These are phyloP conservation scores for Trachops cirrhosus DNA, from an alignment of 2,797 vertebrate species.

Conservation along the genomic window DNA sequence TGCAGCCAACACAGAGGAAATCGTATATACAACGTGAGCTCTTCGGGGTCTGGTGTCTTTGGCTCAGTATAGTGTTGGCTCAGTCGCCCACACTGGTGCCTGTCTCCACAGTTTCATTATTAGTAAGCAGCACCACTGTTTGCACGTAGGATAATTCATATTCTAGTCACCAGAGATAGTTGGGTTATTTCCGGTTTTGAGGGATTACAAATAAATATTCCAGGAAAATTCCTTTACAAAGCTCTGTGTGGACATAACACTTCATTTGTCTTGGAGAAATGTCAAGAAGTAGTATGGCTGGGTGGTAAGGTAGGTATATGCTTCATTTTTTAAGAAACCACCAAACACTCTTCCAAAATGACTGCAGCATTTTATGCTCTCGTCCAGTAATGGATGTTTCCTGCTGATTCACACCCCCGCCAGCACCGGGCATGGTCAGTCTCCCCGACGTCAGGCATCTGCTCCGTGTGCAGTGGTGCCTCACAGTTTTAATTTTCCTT, in stretches of 20 bases:
- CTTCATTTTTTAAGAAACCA: not conserved
- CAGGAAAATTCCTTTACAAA: not conserved
- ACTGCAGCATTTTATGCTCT: not conserved
- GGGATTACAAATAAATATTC: not conserved
- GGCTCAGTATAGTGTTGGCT: not conserved
- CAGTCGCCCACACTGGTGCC: not conserved
- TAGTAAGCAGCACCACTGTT: not conserved
- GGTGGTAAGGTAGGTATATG: not conserved
- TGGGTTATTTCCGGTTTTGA: not conserved
- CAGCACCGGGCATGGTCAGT: not conserved
- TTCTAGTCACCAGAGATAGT: not conserved
- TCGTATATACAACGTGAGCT: no score
- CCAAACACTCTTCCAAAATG: not conserved
- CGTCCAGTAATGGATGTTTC: no score
- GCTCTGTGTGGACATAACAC: not conserved
- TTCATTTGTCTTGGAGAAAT: not conserved
- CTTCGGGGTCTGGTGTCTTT: not conserved
- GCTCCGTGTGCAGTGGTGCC: no score
- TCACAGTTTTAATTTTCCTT: not conserved
- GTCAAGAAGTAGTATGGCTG: not conserved
- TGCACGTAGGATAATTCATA: not conserved
- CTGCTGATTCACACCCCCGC: not conserved
- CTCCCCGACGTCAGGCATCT: no score
- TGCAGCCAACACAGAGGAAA: not conserved
- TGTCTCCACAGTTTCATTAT: no score